Base-by-base conservation (phyloP, 2,113 vertebrate species). In the Falco punctatus region DNA sequence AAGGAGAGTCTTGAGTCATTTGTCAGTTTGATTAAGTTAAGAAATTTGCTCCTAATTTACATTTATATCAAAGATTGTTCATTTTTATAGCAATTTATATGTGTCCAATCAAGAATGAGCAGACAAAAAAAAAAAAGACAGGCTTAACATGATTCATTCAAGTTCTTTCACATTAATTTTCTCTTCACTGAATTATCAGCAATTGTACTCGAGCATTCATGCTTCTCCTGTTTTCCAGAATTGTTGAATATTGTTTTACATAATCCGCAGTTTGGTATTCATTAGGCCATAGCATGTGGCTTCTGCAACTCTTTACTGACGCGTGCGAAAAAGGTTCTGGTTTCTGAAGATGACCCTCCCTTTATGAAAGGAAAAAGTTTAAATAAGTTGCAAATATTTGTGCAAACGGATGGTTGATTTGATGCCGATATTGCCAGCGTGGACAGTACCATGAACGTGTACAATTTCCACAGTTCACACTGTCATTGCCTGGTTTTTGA, bases 101-200 rank as follows among this genome's bases (percentile, higher is more conserved):
- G 16, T 72, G 40, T 48, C 24, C 65, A 81, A 46, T 69, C n/a
- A 81, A 89, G 84, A 96, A 87, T 33, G 21, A 92, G 49, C 16
- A 80, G 24, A 48, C 33, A 1, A 23, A 58, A 62, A 51, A 35
- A 35, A 71, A 69, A 51, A 30, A 58, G 28, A 77, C 18, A 52
- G n/a, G 49, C 54, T 89, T 84, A 67, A 92, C 81, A 85, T 88
- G 9, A 91, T 94, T 61, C 24, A 57, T 91, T 93, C 66, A 49
- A 66, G 27, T 77, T 75, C 58, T 69, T 75, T 70, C 74, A 54
- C 35, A n/a, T 67, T 85, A 49, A 93, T 85, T 96, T 96, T 85
- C 40, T 67, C 30, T 59, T 87, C 48, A 26, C 42, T 78, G 72
- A 95, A 83, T 64, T 89, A 91, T 30, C 70, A 95, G 77, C 57